Base-by-base conservation (phyloP, 2,113 vertebrate species). In the Alexandromys fortis region DNA sequence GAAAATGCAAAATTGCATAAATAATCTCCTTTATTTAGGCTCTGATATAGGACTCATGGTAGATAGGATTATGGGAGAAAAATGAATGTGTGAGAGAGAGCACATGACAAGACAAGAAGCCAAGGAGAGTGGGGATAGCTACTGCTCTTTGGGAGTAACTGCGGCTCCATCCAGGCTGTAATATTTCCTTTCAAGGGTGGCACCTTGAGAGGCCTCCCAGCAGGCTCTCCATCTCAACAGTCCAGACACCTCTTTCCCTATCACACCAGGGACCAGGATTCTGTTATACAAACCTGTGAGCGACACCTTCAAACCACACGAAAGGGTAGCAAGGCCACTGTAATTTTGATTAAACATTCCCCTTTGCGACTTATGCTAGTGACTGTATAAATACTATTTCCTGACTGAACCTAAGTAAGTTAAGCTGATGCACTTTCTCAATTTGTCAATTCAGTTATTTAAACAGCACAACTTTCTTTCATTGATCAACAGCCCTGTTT, bases 81-180 rank as follows among this genome's bases (percentile, higher is more conserved):
- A 42, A 28, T n/a, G 30, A 33, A 17, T 24, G 22, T 61, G 30
- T 19, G 38, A 81, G n/a, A 91, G n/a, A 91, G 21, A 42, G 49
- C 19, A 33, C 16, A 58, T 26, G 49, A 7, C 3, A 17, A n/a
- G 30, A n/a, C 9, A 73, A 24, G 68, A 81, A 35, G 45, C 14
- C 35, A 55, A 42, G 35, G 38, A 63, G 7, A 24, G 22, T 45
- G n/a, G 11, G 12, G 33, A 5, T 1, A 30, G 35, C 14, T 49
- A 45, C n/a, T 52, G 52, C 38, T 83, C 38, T 73, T 61, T 85
- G 52, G 35, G 79, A 26, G 63, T 16, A 24, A 45, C 6, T 24
- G 2, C 0, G 4, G 4, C 3, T 22, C 58, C 1, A 28, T 35
- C 22, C 35, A n/a, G 14, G 35, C 21, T 8, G 19, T 2, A 73